Conservation (phyloP, 2,113 vertebrate genomes). For the Galemys pyrenaicus region DNA sequence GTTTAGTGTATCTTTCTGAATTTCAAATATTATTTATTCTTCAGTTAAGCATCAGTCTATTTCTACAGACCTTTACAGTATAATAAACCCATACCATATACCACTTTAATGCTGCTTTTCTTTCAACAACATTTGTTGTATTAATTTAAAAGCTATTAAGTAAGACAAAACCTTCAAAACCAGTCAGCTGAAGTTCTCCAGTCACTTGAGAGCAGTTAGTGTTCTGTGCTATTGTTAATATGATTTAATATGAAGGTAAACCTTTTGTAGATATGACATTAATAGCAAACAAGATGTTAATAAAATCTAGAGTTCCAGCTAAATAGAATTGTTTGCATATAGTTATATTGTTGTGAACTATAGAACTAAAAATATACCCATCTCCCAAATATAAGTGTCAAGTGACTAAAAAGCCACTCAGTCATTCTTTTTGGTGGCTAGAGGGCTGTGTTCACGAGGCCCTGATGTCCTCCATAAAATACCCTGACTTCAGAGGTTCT, state of each 20-base stretch:
- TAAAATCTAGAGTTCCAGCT: background rate
- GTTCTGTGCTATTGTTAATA: background rate
- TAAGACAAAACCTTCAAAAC: slow-evolving; percentile 36
- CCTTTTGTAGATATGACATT: slow-evolving; percentile 40
- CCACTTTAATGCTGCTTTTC: slow-evolving; percentile 31
- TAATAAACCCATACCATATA: background rate
- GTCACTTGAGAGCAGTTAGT: background rate
- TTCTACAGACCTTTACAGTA: slow-evolving; percentile 13
- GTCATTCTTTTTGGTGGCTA: background rate
- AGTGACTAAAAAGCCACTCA: background rate
- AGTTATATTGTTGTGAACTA: background rate
- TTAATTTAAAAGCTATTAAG: slow-evolving; percentile 55
- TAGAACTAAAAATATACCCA: background rate
- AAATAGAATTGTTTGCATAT: background rate
- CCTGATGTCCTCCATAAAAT: background rate
- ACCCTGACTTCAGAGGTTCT: background rate
- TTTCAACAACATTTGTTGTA: slow-evolving; percentile 39
- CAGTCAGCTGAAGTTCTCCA: background rate
- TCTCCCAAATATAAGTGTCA: background rate
- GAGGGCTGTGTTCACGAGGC: background rate
- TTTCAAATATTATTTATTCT: slow-evolving; percentile 50
- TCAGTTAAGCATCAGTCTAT: slow-evolving; percentile 31
- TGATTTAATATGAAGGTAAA: slow-evolving; percentile 49
- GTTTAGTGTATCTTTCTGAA: background rate
- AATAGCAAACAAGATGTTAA: slow-evolving; percentile 29